Conservation (phyloP, 2,888 invertebrate species). For the Fragum fragum region DNA sequence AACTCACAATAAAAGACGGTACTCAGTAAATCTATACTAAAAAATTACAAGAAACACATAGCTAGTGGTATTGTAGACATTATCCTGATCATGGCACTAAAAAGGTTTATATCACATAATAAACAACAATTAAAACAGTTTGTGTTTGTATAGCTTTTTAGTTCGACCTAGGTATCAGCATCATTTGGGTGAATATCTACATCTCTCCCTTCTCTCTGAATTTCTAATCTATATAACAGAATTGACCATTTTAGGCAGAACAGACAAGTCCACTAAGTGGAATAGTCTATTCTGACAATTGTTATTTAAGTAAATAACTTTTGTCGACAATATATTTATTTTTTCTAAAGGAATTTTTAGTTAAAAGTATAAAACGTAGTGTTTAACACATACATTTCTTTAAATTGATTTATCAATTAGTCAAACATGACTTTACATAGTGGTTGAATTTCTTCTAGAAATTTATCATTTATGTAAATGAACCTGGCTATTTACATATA, state of each 20-base stretch:
- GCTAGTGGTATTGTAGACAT: too few relatives aligned
- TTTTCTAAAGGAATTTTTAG: background rate
- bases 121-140: background rate
- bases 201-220: too few relatives aligned
- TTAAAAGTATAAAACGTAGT: background rate
- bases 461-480: background rate
- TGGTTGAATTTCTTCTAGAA: conserved; percentile 6
- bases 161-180: background rate
- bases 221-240: background rate
- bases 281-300: background rate
- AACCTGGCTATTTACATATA: background rate
- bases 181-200: too few relatives aligned
- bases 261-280: background rate
- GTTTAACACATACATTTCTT: background rate
- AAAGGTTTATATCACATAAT: background rate
- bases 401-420: background rate
- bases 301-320: background rate
- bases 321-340: background rate
- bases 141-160: background rate
- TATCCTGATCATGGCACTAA: too few relatives aligned
- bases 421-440: background rate
- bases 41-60: too few relatives aligned
- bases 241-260: background rate
- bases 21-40: too few relatives aligned
- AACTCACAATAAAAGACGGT: too few relatives aligned